A percentile compares a stretch with the other conserved stretches of the same genome.
Conservation (phyloP, 1,140 invertebrate genomes). For the Pseudomyrmex gracilis region DNA sequence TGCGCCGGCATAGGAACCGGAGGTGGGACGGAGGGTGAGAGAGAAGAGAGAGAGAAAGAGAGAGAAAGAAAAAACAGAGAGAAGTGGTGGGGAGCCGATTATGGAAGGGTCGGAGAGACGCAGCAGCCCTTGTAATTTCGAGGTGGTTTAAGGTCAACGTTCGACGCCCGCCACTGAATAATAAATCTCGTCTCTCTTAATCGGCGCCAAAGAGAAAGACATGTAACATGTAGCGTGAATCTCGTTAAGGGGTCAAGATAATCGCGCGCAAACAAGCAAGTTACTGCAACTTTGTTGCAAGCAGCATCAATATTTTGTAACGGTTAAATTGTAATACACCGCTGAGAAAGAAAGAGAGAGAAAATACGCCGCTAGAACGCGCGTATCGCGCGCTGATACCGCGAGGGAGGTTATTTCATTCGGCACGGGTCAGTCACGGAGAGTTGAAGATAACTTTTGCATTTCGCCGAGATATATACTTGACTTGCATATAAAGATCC, state of each 20-base stretch:
- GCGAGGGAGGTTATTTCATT: conserved; percentile 69
- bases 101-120: conserved; percentile 1
- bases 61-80: background rate
- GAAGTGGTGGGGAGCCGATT: conserved; percentile 65
- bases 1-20: conserved; percentile 50
- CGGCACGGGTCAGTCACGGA: conserved; percentile 62
- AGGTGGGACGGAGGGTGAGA: background rate
- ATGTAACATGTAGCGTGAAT: too few relatives aligned
- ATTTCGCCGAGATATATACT: conserved; percentile 38
- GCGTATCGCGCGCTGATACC: conserved; percentile 62
- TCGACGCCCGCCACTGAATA: conserved; percentile 50
- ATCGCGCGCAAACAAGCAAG: background rate
- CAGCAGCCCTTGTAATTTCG: conserved; percentile 78
- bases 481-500: background rate
- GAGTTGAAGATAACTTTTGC: conserved; percentile 56
- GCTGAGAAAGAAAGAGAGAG: too few relatives aligned
- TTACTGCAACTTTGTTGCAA: too few relatives aligned
- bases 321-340: too few relatives aligned
- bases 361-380: background rate
- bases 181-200: conserved; percentile 11
- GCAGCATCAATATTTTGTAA: too few relatives aligned
- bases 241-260: background rate
- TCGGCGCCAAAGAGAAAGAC: background rate
- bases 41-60: background rate
- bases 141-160: conserved; percentile 79